Evolutionary conservation across 2,888 invertebrate species (phyloP), one percentile per base, ranked within the genome.

Genomic region (Drosophila planitibia): DNA sequence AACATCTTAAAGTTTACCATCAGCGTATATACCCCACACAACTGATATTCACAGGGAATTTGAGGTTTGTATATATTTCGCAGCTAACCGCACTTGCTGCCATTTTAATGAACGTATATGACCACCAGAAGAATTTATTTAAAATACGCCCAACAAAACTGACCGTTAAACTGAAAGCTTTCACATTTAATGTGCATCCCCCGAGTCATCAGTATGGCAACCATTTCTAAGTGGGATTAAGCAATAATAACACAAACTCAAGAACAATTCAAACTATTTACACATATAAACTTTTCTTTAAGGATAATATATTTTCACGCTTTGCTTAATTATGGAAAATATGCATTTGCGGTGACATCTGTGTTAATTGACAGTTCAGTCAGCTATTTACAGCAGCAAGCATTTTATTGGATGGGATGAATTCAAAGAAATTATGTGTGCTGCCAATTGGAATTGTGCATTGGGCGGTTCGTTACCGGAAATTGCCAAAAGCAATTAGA

Each of bases 91-190:
- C 39, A 57, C 9, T 39, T 33, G 19, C 28, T 12, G 66, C 30
- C 32, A 25, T 37, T 35, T n/a, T 22, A 35, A 14, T 14, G 12
- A 25, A 6, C 32, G 49, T 19, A 30, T 32, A 7, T 44, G 41
- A 10, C 41, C 41, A 28, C 41, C 30, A 14, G n/a, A 16, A 39
- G 12, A 47, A 57, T 30, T 39, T 30, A 30, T 41, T 41, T 16
- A 32, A 57, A 32, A 35, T 51, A 32, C 14, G 19, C 32, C 28
- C 25, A 44, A 52, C 41, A 51, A 25, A 55, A 57, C 19, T 51
- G 33, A 32, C 69, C 73, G 79, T 83, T 81, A 83, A 81, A 70
- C 76, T 85, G 74, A 85, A 83, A 83, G 83, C 85, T 79, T 74
- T 81, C 59, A 33, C 58, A 49, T 33, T 71, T 67, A 44, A 57